phyloP scores from a whole-genome alignment of 1,140 invertebrate species.

The Piezodorus guildinii region DNA sequence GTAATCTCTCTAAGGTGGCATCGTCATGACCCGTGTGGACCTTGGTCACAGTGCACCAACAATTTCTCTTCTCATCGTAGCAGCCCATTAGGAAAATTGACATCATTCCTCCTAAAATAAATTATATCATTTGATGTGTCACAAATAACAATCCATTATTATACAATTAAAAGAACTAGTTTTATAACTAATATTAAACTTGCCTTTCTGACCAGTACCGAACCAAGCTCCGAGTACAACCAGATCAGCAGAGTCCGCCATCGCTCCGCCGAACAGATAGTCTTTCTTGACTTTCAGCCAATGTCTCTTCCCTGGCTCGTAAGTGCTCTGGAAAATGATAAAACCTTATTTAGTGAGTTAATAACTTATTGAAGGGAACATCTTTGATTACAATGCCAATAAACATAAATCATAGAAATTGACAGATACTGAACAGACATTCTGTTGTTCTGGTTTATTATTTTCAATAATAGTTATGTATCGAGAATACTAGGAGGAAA shows the following conservation, averaged over 20 bases:
- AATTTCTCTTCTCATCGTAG: conserved; percentile 50
- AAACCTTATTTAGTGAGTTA: too few relatives aligned
- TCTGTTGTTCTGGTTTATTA: too few relatives aligned
- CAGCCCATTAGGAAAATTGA: conserved; percentile 90
- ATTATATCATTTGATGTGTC: too few relatives aligned
- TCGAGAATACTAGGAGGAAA: too few relatives aligned
- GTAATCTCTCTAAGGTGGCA: conserved; percentile 61
- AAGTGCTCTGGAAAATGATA: conserved; percentile 59
- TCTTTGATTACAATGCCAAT: too few relatives aligned
- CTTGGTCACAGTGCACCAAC: conserved; percentile 81
- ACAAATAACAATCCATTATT: too few relatives aligned
- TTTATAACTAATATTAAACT: too few relatives aligned
- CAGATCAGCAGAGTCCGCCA: conserved; percentile 87
- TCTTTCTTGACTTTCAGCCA: conserved; percentile 95
- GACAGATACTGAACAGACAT: too few relatives aligned
- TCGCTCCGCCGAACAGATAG: conserved; percentile 79
- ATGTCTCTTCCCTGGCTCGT: conserved; percentile 86
- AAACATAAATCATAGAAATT: too few relatives aligned
- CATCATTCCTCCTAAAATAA: conserved; percentile 63
- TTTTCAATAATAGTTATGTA: too few relatives aligned
- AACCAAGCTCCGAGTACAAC: conserved; percentile 88
- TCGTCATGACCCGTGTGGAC: conserved; percentile 81
- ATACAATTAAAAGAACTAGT: too few relatives aligned
- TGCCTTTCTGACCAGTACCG: conserved; percentile 80
- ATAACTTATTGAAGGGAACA: too few relatives aligned